Percentiles rank a stretch among this genome's conserved stretches.
Conservation (phyloP, 2,888 invertebrate species). For the Nebria brevicollis region DNA sequence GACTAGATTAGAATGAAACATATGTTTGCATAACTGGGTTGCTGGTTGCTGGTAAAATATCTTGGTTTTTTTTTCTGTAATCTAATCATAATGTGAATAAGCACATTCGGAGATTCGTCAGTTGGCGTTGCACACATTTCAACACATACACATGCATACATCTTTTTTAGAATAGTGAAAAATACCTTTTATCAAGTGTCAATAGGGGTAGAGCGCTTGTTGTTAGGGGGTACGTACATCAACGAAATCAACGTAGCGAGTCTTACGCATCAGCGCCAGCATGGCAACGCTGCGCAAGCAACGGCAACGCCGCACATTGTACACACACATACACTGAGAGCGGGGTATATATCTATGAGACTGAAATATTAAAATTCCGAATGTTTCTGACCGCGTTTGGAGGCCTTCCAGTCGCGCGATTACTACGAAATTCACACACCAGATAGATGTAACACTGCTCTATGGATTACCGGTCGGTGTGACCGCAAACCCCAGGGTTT, state of each 20-base stretch:
- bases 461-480: conserved; percentile 41
- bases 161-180: neutral
- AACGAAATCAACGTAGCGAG: conserved; percentile 43
- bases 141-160: neutral
- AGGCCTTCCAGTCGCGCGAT: conserved; percentile 52
- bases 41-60: no score
- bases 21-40: neutral
- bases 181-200: conserved; percentile 9
- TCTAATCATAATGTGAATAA: no score
- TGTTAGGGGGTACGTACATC: conserved; percentile 33
- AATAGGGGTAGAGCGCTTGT: neutral
- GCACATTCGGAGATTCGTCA: no score
- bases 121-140: no score
- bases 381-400: conserved; percentile 54
- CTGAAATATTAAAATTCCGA: conserved; percentile 55
- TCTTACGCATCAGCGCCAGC: conserved; percentile 50
- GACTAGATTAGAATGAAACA: neutral
- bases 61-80: no score
- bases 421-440: conserved; percentile 51
- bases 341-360: conserved; percentile 9
- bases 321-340: conserved; percentile 36
- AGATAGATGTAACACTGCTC: conserved; percentile 50
- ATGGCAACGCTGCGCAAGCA: conserved; percentile 46
- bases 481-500: conserved; percentile 49
- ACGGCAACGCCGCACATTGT: conserved; percentile 56